Base-by-base conservation (phyloP, 2,797 vertebrate genomes). In the Aphelocoma californica region DNA sequence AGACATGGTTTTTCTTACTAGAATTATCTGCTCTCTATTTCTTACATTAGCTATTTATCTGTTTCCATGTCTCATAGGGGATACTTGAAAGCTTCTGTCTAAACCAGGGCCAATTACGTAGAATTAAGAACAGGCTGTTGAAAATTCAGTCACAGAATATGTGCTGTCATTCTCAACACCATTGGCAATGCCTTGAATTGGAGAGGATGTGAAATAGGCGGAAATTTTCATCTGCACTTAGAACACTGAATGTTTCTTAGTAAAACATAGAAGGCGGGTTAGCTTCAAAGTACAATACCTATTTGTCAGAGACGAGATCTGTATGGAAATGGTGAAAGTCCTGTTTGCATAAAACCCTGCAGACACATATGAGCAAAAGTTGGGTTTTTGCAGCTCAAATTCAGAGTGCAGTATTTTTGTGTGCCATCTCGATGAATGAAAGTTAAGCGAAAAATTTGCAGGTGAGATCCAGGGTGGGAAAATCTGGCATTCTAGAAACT, bases 11-110 rank as follows among this genome's bases (percentile, higher is more conserved):
- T 97, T 72, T 96, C 88, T 95, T 97, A 93, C 54, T 32, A 67
- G 44, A 74, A 72, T 94, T 96, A 94, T 97, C 97, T 98, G 97
- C 88, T 97, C 97, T 97, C 88, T 97, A 82, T 97, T 98, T 97
- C 95, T 97, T 97, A 93, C 94, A 93, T 92, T 93, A 94, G 83
- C 81, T 96, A 74, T 97, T 97, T 97, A 97, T 97, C 97, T 97
- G 36, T 95, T 97, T 89, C 77, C 71, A 20, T 92, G 93, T 97
- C 95, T 97, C 95, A 85, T 95, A 96, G 87, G 90, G 82, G 85
- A 95, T 97, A 92, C 81, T 96, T 96, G 69, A 80, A 96, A 96
- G 50, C 56, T 85, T 92, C 89, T 95, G 65, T 81, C 81, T 96
- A 97, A 97, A 97, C 93, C 88, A 97, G 94, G 93, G 97, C 97